A percentile compares a stretch with the other conserved stretches of the same genome.
These are phyloP conservation scores for Danio albolineatus DNA, from an alignment of 2,797 vertebrate species.

Conservation along the genomic window DNA sequence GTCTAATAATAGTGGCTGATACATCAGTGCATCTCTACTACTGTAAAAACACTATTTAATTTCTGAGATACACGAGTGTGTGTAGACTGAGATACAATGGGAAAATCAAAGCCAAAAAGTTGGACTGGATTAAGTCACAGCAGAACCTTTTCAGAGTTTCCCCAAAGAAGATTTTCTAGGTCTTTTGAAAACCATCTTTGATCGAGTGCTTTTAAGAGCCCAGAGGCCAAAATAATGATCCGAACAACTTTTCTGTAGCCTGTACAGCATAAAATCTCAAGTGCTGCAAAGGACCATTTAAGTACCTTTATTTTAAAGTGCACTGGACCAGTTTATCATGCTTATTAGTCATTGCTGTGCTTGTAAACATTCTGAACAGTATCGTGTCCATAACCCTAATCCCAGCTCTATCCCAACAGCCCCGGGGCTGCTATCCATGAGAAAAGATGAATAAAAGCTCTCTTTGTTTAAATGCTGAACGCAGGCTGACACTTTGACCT, in stretches of 20 bases:
- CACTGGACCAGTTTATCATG: not conserved
- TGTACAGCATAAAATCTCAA: not conserved
- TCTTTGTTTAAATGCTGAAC: conserved; percentile 41
- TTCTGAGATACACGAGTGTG: too few relatives aligned
- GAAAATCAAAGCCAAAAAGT: not conserved
- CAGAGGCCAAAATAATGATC: not conserved
- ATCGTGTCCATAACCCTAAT: not conserved
- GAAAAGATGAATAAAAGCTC: conserved; percentile 28
- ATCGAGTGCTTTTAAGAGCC: not conserved
- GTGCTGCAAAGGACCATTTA: conserved; percentile 4
- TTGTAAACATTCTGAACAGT: conserved; percentile 15
- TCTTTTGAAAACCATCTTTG: not conserved
- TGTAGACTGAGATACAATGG: not conserved
- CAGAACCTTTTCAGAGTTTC: not conserved
- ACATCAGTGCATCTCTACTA: not conserved
- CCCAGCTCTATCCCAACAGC: conserved; percentile 25
- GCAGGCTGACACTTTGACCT: conserved; percentile 36
- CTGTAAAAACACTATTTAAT: not conserved
- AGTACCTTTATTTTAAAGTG: conserved; percentile 23
- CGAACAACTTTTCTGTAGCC: not conserved
- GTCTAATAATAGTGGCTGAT: too few relatives aligned
- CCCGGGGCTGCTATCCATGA: not conserved
- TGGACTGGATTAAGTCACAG: not conserved
- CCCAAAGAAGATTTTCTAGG: not conserved
- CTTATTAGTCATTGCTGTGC: not conserved